Percentiles rank a stretch among this genome's conserved stretches.
phyloP scores from a whole-genome alignment of 1,140 invertebrate genomes.

The Aradophagus sp. region DNA sequence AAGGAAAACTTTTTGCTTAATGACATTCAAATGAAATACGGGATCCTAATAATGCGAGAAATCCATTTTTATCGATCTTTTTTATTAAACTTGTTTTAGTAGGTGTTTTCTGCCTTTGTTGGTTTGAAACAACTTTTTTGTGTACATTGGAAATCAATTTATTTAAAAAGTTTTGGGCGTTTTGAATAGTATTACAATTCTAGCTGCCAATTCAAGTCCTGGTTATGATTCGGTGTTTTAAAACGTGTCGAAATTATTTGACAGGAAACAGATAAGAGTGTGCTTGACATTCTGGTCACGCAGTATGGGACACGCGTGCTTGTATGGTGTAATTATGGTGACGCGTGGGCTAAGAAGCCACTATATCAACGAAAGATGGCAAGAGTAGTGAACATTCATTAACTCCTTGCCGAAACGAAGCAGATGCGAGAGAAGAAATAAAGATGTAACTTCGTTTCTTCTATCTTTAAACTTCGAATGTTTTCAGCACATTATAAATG shows the following conservation, averaged over 20 bases:
- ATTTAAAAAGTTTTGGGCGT: too few species aligned
- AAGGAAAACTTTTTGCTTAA: constrained; percentile 51
- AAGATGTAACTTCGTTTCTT: too few species aligned
- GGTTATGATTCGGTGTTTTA: constrained; percentile 31
- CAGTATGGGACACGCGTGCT: constrained; percentile 66
- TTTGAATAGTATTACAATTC: too few species aligned
- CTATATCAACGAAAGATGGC: constrained; percentile 60
- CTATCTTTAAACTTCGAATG: too few species aligned
- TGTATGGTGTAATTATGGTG: constrained; percentile 70
- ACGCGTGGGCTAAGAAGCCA: constrained; percentile 70
- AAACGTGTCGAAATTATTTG: constrained; percentile 50
- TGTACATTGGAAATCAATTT: background rate
- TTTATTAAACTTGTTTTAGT: constrained; percentile 6
- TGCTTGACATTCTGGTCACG: constrained; percentile 66
- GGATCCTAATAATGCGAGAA: constrained; percentile 23
- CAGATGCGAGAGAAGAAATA: constrained; percentile 28
- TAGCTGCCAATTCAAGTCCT: constrained; percentile 3
- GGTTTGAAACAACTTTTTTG: too few species aligned
- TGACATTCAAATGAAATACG: constrained; percentile 32
- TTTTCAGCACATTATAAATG: too few species aligned
- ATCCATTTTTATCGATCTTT: background rate
- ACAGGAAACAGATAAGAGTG: constrained; percentile 38
- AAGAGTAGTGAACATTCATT: constrained; percentile 64
- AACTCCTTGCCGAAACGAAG: constrained; percentile 53
- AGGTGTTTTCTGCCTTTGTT: background rate